Percentiles rank a stretch among this genome's conserved stretches.
Conservation (phyloP, 1,140 invertebrate species). For the Orussus abietinus region DNA sequence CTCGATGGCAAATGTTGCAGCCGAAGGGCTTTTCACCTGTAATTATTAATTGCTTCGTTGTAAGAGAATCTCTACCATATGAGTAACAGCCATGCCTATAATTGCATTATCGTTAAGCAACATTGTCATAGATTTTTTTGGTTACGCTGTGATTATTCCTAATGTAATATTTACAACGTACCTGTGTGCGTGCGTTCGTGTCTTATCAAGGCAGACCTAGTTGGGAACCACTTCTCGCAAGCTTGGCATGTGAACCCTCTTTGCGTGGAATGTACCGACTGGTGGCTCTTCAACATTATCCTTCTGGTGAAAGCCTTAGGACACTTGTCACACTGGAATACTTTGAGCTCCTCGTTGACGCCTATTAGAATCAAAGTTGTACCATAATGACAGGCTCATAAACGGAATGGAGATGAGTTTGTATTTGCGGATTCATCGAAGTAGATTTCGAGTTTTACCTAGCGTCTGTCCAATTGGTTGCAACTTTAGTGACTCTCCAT, state of each 20-base stretch:
- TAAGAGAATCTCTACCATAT: too few species aligned
- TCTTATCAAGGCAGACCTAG: constrained; percentile 70
- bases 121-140: background rate
- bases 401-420: too few species aligned
- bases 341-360: constrained; percentile 49
- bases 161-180: constrained; percentile 14
- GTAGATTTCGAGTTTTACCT: too few species aligned
- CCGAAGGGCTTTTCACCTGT: constrained; percentile 70
- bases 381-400: too few species aligned
- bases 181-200: constrained; percentile 74
- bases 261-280: constrained; percentile 60
- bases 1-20: constrained; percentile 67
- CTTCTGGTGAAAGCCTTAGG: constrained; percentile 56
- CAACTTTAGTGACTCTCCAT: constrained; percentile 30
- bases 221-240: constrained; percentile 79
- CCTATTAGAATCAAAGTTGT: constrained; percentile 36
- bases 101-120: too few species aligned
- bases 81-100: too few species aligned
- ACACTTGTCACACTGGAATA: constrained; percentile 57
- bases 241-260: constrained; percentile 61
- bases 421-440: too few species aligned
- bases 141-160: background rate
- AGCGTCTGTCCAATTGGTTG: constrained; percentile 35
- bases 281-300: constrained; percentile 59
- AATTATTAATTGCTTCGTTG: too few species aligned